These are phyloP conservation scores for Pristionchus japonicus DNA, from an alignment of 2,888 invertebrate species.

Conservation along the genomic window DNA sequence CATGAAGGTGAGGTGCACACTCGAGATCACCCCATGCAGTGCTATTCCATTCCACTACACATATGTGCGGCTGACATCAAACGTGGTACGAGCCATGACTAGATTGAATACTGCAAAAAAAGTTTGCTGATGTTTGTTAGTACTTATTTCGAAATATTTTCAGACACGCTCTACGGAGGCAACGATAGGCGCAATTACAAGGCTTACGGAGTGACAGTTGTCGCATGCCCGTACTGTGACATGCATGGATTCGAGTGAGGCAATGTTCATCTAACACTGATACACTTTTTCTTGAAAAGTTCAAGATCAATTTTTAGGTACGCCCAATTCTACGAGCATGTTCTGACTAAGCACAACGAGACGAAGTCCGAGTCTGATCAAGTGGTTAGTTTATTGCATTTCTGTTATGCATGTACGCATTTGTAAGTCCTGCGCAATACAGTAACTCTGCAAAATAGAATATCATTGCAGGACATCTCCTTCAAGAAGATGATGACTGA, in stretches of 20 bases:
- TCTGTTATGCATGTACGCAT: too few relatives aligned
- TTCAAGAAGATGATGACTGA: neutral
- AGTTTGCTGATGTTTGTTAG: too few relatives aligned
- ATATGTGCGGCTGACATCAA: too few relatives aligned
- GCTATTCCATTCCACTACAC: too few relatives aligned
- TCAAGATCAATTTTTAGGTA: neutral
- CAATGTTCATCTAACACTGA: too few relatives aligned
- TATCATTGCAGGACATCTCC: neutral
- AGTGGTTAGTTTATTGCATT: too few relatives aligned
- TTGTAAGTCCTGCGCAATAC: too few relatives aligned
- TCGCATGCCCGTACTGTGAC: neutral
- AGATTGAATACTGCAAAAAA: too few relatives aligned
- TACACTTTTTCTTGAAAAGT: too few relatives aligned
- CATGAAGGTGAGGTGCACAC: neutral
- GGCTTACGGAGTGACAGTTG: neutral
- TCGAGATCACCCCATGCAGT: neutral
- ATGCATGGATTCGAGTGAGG: neutral
- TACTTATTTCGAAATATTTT: neutral
- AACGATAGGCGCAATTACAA: neutral
- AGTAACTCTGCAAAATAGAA: too few relatives aligned
- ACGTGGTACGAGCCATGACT: too few relatives aligned
- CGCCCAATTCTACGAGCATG: neutral
- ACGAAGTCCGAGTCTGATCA: too few relatives aligned
- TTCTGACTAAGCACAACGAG: neutral
- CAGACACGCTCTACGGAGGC: neutral